phyloP scores from a whole-genome alignment of 2,888 invertebrate species.

The Mythimna albipuncta region DNA sequence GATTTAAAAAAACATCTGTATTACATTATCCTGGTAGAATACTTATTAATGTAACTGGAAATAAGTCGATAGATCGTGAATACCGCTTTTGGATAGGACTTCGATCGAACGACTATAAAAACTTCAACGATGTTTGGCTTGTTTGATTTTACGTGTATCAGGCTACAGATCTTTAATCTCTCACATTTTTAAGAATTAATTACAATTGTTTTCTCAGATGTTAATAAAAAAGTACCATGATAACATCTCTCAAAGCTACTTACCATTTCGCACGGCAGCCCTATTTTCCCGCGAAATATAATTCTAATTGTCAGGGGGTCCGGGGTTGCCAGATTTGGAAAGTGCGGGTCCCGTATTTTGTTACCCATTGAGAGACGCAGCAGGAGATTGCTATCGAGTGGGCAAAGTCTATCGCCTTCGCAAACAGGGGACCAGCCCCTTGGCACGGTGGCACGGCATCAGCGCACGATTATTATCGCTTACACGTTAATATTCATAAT shows the following conservation, averaged over 20 bases:
- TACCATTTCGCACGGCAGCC: constrained; percentile 60
- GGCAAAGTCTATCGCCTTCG: constrained; percentile 74
- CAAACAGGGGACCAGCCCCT: constrained; percentile 72
- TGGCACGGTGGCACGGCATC: constrained; percentile 70
- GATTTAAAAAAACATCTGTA: too few relatives aligned
- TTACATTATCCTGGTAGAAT: too few relatives aligned
- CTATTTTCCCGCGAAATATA: constrained; percentile 70
- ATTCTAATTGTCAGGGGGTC: constrained; percentile 72
- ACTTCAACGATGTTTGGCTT: too few relatives aligned
- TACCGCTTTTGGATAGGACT: too few relatives aligned
- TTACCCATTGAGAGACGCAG: constrained; percentile 67
- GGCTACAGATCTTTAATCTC: too few relatives aligned
- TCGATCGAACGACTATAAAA: too few relatives aligned
- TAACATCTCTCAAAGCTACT: constrained; percentile 31
- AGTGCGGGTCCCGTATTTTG: constrained; percentile 79
- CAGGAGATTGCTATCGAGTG: constrained; percentile 80
- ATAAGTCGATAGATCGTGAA: too few relatives aligned
- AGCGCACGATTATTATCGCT: constrained; percentile 81
- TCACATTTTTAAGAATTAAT: too few relatives aligned
- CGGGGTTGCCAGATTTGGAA: constrained; percentile 69
- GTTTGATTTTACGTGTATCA: too few relatives aligned
- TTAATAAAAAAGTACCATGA: constrained; percentile 3
- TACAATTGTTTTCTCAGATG: constrained; percentile 7
- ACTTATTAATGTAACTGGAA: too few relatives aligned
- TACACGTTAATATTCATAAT: constrained; percentile 84